Evolutionary conservation across 2,113 vertebrate genomes (phyloP).

Genomic region (Poecile atricapillus): DNA sequence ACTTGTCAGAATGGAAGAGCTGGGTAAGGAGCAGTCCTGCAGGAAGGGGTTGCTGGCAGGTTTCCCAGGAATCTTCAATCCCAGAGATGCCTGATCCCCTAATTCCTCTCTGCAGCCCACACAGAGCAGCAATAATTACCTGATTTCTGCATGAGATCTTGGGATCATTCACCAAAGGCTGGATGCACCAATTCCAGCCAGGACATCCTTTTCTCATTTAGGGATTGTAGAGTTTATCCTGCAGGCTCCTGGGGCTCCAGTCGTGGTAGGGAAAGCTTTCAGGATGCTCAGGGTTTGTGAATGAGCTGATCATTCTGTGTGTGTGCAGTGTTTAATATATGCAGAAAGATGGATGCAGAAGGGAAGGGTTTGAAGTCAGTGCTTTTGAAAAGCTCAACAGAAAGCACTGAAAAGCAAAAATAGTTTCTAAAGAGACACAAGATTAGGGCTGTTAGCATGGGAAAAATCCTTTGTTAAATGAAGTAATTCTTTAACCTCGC

Average conservation of each 20-base stretch:
- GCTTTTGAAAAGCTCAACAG: neutral
- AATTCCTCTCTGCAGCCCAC: neutral
- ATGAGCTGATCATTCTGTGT: neutral
- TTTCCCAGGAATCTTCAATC: slow-evolving; percentile 4
- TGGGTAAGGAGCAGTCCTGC: neutral
- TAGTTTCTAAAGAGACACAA: neutral
- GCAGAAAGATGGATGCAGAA: neutral
- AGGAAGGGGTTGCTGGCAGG: neutral
- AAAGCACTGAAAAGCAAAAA: neutral
- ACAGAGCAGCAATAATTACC: neutral
- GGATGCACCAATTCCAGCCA: neutral
- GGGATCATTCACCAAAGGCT: neutral
- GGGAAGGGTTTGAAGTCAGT: neutral
- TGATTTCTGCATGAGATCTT: neutral
- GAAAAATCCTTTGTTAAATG: neutral
- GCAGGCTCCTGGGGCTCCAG: neutral
- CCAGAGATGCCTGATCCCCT: neutral
- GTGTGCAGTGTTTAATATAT: neutral
- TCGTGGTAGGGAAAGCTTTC: neutral
- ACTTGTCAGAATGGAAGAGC: neutral
- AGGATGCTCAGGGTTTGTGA: neutral
- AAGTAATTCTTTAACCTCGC: neutral
- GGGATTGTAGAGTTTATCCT: neutral
- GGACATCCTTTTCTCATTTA: neutral
- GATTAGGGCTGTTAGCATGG: neutral